These are phyloP conservation scores for Catamblyrhynchus diadema DNA, from an alignment of 2,797 vertebrate genomes.

Conservation along the genomic window DNA sequence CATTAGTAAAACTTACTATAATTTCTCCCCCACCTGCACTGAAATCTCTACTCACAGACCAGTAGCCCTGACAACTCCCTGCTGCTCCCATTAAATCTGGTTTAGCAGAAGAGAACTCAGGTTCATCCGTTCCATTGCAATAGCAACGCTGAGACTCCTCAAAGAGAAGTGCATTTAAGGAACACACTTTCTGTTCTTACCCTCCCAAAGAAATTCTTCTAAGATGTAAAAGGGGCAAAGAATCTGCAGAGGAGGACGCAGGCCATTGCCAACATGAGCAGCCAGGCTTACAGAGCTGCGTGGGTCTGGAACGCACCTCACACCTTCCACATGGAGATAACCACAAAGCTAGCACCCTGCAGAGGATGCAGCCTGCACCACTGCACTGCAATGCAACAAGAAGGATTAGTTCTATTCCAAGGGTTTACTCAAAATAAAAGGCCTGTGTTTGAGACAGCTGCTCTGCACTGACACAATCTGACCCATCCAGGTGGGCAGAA, in stretches of 20 bases:
- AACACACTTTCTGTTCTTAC: not conserved
- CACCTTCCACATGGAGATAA: not conserved
- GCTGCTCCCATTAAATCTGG: not conserved
- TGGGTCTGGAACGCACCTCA: fast-evolving
- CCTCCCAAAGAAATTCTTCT: not conserved
- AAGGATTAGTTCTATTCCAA: not conserved
- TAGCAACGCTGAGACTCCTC: not conserved
- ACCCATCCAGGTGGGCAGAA: not conserved
- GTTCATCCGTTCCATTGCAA: not conserved
- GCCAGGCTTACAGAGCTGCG: not conserved
- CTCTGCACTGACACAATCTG: not conserved
- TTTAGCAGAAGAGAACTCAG: not conserved
- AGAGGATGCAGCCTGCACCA: not conserved
- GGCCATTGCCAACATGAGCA: not conserved
- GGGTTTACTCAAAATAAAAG: not conserved
- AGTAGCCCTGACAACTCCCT: not conserved
- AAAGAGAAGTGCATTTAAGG: not conserved
- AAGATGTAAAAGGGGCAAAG: not conserved
- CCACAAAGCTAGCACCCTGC: not conserved
- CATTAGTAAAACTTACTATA: not conserved
- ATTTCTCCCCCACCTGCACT: not conserved
- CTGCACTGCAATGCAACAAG: not conserved
- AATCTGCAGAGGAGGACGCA: not conserved
- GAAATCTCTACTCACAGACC: not conserved
- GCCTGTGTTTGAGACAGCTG: not conserved